Evolutionary conservation across 2,797 vertebrate genomes (phyloP).

Genomic region (Megaceryle alcyon): DNA sequence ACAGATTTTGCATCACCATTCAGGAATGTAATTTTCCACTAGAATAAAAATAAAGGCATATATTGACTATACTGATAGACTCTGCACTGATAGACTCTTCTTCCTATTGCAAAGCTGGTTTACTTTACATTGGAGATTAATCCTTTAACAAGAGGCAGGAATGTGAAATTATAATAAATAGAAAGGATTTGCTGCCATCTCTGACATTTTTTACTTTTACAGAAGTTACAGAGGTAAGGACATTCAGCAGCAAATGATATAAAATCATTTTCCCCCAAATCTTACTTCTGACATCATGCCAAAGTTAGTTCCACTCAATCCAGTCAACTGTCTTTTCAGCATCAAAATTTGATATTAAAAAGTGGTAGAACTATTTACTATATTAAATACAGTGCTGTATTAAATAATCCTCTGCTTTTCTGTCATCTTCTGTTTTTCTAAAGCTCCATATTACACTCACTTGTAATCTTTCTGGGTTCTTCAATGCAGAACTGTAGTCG

Average conservation of each 20-base stretch:
- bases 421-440: background rate
- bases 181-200: constrained; percentile 1
- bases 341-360: background rate
- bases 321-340: background rate
- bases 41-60: background rate
- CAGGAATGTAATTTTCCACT: background rate
- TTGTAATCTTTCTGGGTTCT: background rate
- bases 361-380: background rate
- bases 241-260: background rate
- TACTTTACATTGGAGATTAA: constrained; percentile 1
- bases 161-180: constrained; percentile 11
- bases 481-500: background rate
- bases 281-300: background rate
- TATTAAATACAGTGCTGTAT: background rate
- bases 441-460: background rate
- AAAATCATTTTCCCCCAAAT: background rate
- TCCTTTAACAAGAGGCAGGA: background rate
- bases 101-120: background rate
- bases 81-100: background rate
- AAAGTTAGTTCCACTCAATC: background rate
- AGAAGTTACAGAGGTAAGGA: background rate
- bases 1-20: background rate
- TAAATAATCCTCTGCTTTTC: background rate
- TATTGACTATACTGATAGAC: background rate
- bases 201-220: background rate